Evolutionary conservation across 2,888 invertebrate genomes (phyloP), one percentile per base, ranked within the genome.

Genomic region (Plebejus melissa): DNA sequence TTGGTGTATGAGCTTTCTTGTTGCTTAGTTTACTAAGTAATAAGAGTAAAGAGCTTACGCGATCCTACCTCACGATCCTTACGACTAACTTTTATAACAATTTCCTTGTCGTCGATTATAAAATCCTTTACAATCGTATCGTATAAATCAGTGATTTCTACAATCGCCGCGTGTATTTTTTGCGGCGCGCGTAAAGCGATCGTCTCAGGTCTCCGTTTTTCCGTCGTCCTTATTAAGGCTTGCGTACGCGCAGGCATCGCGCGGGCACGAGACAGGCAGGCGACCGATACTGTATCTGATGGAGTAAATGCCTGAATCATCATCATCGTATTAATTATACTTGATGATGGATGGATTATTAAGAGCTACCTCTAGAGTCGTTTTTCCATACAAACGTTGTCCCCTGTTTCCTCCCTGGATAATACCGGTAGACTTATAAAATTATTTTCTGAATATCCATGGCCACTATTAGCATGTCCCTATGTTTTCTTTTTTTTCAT

Each of bases 191-290:
- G 90, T 89, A 90, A 90, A 91, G 89, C 91, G 91, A 90, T 90
- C 91, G 86, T 89, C 91, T 89, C 91, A 88, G 91, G 91, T 90
- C 88, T 91, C 88, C 84, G 83, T 81, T 83, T 83, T 88, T 92
- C 91, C 54, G 4, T 91, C 82, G 80, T 77, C 87, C 91, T 87
- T 90, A 89, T 87, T 88, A 86, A 87, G 88, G 78, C n/a, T 70
- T 32, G 71, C 32, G 32, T 75, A 60, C 83, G 80, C 81, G 82
- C 78, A 77, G 80, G 80, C 76, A 78, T 84, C 65, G 65, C 83
- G 85, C 85, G 86, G 87, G 87, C 86, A 86, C 83, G 83, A 72
- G 72, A 72, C 72, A 50, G 50, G 46, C 50, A 54, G 72, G 54
- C 72, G 72, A 54, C 72, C 9, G 54, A 22, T 60, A 54, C 54